Evolutionary conservation across 2,888 invertebrate species (phyloP).

Genomic region (Polia nebulosa): DNA sequence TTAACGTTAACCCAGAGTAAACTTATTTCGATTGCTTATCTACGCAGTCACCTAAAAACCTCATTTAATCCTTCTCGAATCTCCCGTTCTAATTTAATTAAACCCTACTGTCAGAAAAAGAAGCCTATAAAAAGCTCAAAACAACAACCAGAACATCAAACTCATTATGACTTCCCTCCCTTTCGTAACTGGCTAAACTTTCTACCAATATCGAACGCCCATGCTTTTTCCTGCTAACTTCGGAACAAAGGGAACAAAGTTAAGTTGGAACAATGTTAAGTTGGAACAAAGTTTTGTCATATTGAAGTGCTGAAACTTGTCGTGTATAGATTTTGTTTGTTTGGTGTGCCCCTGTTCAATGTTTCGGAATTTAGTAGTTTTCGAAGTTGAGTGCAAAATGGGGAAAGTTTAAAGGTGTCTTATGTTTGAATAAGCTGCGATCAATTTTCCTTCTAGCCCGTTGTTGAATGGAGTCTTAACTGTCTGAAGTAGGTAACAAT

Average conservation of each 20-base stretch:
- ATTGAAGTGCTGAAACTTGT: constrained; percentile 78
- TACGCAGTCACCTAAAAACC: too few relatives aligned
- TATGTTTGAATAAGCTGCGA: neutral
- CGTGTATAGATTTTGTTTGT: constrained; percentile 47
- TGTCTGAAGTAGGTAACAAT: neutral
- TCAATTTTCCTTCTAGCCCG: neutral
- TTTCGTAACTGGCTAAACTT: constrained; percentile 30
- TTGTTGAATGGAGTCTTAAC: neutral
- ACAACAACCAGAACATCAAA: neutral
- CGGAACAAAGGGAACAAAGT: constrained; percentile 51
- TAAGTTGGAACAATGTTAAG: neutral
- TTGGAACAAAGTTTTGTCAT: constrained; percentile 72
- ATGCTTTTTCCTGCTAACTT: constrained; percentile 25
- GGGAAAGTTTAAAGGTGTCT: constrained; percentile 19
- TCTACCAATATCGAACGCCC: constrained; percentile 17
- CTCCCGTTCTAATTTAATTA: neutral
- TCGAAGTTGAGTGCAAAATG: neutral
- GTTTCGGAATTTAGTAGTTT: constrained; percentile 34
- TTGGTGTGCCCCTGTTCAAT: constrained; percentile 19
- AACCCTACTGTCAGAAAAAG: neutral
- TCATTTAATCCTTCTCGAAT: neutral
- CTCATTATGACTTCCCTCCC: constrained; percentile 24
- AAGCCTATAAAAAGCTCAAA: constrained; percentile 5
- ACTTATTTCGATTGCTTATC: too few relatives aligned
- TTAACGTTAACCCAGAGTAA: too few relatives aligned